phyloP scores from a whole-genome alignment of 2,113 vertebrate species.

The Spea multiplicata region DNA sequence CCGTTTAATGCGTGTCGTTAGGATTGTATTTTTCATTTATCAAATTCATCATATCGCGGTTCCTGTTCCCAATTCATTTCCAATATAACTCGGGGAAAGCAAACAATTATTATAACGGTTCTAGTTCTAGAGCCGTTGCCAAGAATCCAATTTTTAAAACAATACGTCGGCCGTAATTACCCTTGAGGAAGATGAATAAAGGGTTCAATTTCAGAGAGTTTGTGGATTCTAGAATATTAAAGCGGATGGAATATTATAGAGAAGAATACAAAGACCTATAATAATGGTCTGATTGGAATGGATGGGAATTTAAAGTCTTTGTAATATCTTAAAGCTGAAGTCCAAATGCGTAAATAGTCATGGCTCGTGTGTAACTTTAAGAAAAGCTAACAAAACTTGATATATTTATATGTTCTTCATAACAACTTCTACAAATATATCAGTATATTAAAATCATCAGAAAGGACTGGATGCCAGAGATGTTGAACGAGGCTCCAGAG shows the following conservation, averaged over 20 bases:
- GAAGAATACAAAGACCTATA: background rate
- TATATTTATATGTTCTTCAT: no score
- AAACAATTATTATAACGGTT: constrained; percentile 39
- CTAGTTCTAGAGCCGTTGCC: background rate
- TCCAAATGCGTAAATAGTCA: no score
- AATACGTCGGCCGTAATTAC: constrained; percentile 38
- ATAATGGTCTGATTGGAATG: background rate
- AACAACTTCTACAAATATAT: no score
- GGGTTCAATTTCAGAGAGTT: constrained; percentile 39
- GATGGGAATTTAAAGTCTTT: no score
- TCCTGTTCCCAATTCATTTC: constrained; percentile 43
- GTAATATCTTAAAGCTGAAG: no score
- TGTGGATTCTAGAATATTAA: constrained; percentile 38
- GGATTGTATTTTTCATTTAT: constrained; percentile 31
- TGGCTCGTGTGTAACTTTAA: no score
- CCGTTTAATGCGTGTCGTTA: constrained; percentile 5
- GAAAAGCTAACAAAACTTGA: no score
- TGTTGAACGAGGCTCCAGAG: background rate
- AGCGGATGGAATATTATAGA: constrained; percentile 13
- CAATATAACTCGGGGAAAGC: constrained; percentile 31
- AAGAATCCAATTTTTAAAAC: constrained; percentile 36
- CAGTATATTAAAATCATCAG: no score
- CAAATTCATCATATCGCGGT: constrained; percentile 28
- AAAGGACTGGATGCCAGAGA: no score
- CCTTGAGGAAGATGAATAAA: constrained; percentile 44